phyloP scores from a whole-genome alignment of 1,140 invertebrate species.

The Drosophila burlai region DNA sequence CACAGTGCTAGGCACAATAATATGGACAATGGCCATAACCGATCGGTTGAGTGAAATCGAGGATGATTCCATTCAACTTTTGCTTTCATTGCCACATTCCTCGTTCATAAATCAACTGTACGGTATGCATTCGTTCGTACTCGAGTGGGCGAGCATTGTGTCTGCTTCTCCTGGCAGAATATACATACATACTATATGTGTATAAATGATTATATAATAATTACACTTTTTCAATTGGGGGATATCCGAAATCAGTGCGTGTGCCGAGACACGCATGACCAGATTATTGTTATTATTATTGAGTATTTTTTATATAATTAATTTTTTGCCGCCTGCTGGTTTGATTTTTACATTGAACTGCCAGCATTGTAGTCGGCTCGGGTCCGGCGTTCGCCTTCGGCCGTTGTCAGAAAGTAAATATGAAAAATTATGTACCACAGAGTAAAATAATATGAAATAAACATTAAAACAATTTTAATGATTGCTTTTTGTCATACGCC shows the following conservation, averaged over 20 bases:
- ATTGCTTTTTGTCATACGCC: conserved; percentile 49
- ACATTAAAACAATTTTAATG: conserved; percentile 58
- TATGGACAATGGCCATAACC: conserved; percentile 34
- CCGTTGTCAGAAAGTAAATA: conserved; percentile 65
- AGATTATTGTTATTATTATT: conserved; percentile 68
- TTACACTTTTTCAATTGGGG: conserved; percentile 62
- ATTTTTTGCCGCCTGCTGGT: conserved; percentile 61
- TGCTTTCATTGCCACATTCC: conserved; percentile 16
- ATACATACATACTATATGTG: no score
- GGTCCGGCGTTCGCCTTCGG: conserved; percentile 24
- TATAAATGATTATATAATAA: conserved; percentile 71
- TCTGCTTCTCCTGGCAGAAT: neutral
- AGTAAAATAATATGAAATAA: conserved; percentile 36
- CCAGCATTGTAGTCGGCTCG: conserved; percentile 32
- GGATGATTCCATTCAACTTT: conserved; percentile 45
- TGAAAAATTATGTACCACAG: conserved; percentile 66
- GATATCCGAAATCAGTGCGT: conserved; percentile 64
- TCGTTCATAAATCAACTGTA: conserved; percentile 31
- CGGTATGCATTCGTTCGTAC: neutral
- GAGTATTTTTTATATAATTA: conserved; percentile 65
- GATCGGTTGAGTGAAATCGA: conserved; percentile 16
- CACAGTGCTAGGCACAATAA: conserved; percentile 36
- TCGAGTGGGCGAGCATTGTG: conserved; percentile 5
- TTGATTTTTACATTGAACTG: conserved; percentile 61
- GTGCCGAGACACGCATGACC: conserved; percentile 41